phyloP scores from a whole-genome alignment of 2,797 vertebrate species.

The Buphagus erythrorhynchus region DNA sequence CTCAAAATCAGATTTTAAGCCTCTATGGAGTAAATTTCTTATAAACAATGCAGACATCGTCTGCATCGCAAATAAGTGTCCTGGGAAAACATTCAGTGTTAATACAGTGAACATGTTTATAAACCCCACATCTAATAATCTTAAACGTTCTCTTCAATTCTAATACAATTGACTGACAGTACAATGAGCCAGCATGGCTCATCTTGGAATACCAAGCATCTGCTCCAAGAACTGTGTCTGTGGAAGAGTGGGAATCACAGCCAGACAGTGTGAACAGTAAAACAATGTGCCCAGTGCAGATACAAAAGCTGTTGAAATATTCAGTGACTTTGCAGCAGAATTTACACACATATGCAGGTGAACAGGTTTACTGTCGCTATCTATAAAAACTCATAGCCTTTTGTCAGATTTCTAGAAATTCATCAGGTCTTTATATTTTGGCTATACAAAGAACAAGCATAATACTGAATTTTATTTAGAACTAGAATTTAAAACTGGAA shows the following conservation, averaged over 20 bases:
- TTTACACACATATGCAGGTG: not conserved
- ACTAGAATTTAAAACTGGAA: not conserved
- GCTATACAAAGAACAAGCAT: not conserved
- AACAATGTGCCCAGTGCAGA: rapidly evolving
- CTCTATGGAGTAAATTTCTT: not conserved
- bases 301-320: not conserved
- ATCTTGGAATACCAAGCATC: not conserved
- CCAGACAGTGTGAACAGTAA: not conserved
- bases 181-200: not conserved
- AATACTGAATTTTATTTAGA: not conserved
- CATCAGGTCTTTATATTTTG: not conserved
- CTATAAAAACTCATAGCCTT: not conserved
- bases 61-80: not conserved
- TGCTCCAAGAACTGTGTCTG: not conserved
- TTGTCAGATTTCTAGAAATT: not conserved
- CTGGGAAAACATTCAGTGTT: not conserved
- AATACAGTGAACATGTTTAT: not conserved
- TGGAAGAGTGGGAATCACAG: not conserved
- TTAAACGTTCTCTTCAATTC: not conserved
- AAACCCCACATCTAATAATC: not conserved
- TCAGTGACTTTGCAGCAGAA: not conserved
- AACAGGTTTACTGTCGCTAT: not conserved
- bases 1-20: not conserved
- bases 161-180: not conserved
- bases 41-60: not conserved